These are phyloP conservation scores for Galerucella nymphaeae DNA, from an alignment of 2,888 invertebrate genomes.

Conservation along the genomic window DNA sequence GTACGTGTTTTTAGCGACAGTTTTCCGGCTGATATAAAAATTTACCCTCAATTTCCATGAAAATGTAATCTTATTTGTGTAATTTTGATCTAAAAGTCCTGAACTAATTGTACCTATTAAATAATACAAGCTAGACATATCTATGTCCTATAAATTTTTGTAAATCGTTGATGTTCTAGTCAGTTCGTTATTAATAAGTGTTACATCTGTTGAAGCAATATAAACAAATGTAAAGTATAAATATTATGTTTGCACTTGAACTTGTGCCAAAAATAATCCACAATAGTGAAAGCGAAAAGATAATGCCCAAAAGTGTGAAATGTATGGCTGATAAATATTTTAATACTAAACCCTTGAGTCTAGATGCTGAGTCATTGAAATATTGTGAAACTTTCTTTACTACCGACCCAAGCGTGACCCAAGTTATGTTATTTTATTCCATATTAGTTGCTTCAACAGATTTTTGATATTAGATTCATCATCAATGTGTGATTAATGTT, in stretches of 20 bases:
- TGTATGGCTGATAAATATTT: too few relatives aligned
- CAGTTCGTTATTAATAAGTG: constrained; percentile 41
- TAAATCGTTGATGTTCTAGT: constrained; percentile 52
- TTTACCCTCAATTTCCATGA: too few relatives aligned
- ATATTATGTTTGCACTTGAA: background rate
- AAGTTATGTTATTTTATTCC: background rate
- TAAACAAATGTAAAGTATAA: background rate
- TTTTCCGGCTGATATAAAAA: too few relatives aligned
- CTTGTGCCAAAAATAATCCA: too few relatives aligned
- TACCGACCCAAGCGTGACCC: too few relatives aligned
- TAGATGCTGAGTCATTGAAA: too few relatives aligned
- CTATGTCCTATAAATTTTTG: constrained; percentile 48
- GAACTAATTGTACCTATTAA: background rate
- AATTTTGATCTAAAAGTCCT: background rate
- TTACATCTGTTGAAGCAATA: constrained; percentile 31
- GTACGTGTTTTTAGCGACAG: too few relatives aligned
- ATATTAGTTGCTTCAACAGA: constrained; percentile 19
- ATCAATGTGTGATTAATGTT: constrained; percentile 48
- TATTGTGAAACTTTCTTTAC: too few relatives aligned
- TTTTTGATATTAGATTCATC: constrained; percentile 45
- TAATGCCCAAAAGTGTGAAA: too few relatives aligned
- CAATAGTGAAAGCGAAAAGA: too few relatives aligned
- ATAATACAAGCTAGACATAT: constrained; percentile 51
- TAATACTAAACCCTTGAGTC: too few relatives aligned
- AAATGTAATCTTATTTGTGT: too few relatives aligned